Evolutionary conservation across 2,888 invertebrate genomes (phyloP), one percentile per base, ranked within the genome.

Genomic region (Drosophila lutescens): DNA sequence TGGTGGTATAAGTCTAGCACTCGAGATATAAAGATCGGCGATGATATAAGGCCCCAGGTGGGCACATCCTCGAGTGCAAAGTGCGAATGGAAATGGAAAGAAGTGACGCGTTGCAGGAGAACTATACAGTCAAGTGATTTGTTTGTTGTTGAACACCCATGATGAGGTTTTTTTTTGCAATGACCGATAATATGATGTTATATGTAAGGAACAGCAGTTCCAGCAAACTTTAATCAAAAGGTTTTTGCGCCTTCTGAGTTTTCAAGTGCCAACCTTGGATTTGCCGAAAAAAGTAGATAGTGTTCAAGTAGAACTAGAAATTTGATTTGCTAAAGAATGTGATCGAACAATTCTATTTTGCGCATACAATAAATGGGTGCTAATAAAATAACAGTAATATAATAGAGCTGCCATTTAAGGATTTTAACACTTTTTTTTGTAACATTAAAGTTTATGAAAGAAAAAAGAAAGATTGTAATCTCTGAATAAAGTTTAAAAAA

Each of bases 1-100:
- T 61, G 20, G 17, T 0, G 26, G 32, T 20, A 63, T 30, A 30
- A 30, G 30, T 30, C 47, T 46, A 47, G 15, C 61, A 61, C 61
- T 61, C 13, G 38, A 46, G 66, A 65, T 38, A 65, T 8, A 10
- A 10, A 66, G 49, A n/a, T 44, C 12, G 13, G 15, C 20, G 26
- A 13, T 63, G 49, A 63, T 66, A 66, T 41, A 66, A 63, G 34
- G 13, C 1, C 10, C n/a, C 56, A 23, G 56, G 57, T 55, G 34
- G 10, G 17, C 10, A 20, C n/a, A 58, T 38, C 26, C 40, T 59
- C 58, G 38, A 56, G 17, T 30, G 30, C 26, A 55, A 57, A 57
- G 57, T 53, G 36, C 36, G 26, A 44, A 23, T 41, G 17, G 17
- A 41, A 10, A 26, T 6, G 26, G 26, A 23, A 23, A 7, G 15